Evolutionary conservation across 1,140 invertebrate species (phyloP), one percentile per base, ranked within the genome.

Genomic region (Achatina immaculata): DNA sequence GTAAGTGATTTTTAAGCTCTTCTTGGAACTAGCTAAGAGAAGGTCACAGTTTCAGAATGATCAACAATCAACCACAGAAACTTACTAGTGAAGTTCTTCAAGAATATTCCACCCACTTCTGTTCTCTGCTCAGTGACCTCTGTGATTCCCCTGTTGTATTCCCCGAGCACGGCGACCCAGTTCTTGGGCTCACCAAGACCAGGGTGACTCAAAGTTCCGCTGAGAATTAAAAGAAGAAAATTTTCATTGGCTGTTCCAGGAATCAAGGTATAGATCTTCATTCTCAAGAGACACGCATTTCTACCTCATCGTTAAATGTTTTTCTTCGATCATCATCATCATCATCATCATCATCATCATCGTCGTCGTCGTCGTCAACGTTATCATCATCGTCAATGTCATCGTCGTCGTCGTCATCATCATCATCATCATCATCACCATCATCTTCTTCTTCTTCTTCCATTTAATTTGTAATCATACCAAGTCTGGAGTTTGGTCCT

Each of bases 141-240:
- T 1, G 79, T 69, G 28, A 72, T 55, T 45, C 75, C 91, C 40
- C 93, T 92, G 82, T 93, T 92, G 85, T 92, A 91, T 85, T 93
- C 93, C 7, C 93, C 93, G 0, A 93, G 86, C 19, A 93, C 86
- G 1, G 92, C 90, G 85, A 92, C 92, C 84, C 87, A 88, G 42
- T 81, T 84, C 11, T 11, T 42, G 0, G 69, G 68, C 1, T 82
- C 51, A 48, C 80, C 78, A 34, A 84, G 75, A 0, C 65, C 71
- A 28, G 76, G n/a, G 43, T 28, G 74, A 69, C 21, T 3, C 38
- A 75, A 71, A 69, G 66, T 71, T 74, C 40, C 14, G 24, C 34
- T 4, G 42, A 21, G 24, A 42, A 36, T 34, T 24, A 71, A 38
- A 43, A 28, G n/a, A 38, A 21, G 31, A 42, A 0, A 1, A 40